These are phyloP conservation scores for Agelas oroides DNA, from an alignment of 37 sponge, comb jelly and placozoan genomes.

Conservation along the genomic window DNA sequence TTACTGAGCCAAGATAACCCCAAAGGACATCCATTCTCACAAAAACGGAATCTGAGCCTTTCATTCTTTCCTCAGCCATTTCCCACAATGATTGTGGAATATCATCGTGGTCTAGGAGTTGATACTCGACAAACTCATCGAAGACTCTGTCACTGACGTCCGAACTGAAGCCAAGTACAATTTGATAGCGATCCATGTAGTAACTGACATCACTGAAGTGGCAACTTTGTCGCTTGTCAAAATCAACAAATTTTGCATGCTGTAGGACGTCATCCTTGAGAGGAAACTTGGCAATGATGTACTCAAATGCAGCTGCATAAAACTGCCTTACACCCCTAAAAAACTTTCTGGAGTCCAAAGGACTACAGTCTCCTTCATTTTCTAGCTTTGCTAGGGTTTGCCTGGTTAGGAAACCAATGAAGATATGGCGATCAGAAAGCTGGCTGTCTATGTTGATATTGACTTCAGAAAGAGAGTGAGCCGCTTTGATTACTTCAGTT, in stretches of 20 bases:
- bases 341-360: conserved; percentile 24
- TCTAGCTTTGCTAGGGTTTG: conserved; percentile 7
- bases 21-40: conserved; percentile 28
- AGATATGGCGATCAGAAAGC: conserved; percentile 7
- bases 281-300: conserved; percentile 39
- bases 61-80: neutral
- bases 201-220: conserved; percentile 39
- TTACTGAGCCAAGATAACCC: too few species aligned
- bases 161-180: neutral
- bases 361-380: conserved; percentile 34
- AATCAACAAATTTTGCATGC: conserved; percentile 57
- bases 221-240: conserved; percentile 21
- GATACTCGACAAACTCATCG: conserved; percentile 54
- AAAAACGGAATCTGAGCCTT: neutral
- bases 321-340: conserved; percentile 48
- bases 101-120: conserved; percentile 32
- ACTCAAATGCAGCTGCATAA: conserved; percentile 26
- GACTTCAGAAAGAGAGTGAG: neutral
- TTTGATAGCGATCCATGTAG: conserved; percentile 19
- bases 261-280: conserved; percentile 50
- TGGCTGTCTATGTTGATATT: conserved; percentile 30
- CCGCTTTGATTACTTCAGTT: conserved; percentile 4
- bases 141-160: neutral
- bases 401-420: conserved; percentile 42
- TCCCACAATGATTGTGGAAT: conserved; percentile 49